These are phyloP conservation scores for Globodera rostochiensis DNA, from an alignment of 1,140 invertebrate genomes.

Conservation along the genomic window DNA sequence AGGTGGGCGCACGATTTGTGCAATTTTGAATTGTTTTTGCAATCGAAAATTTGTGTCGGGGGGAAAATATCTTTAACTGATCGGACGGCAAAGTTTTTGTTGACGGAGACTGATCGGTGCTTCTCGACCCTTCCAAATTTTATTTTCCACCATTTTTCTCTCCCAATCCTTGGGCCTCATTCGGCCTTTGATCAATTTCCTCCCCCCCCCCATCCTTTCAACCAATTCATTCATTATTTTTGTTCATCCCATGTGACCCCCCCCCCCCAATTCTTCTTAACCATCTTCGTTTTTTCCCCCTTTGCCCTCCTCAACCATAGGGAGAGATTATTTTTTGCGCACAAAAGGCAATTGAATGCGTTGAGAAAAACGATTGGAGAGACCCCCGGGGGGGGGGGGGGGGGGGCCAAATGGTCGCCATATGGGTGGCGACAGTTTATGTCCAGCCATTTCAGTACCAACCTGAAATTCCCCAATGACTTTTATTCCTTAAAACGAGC, in stretches of 20 bases:
- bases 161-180: background rate
- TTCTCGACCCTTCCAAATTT: background rate
- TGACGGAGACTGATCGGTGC: no score
- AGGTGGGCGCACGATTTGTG: slow-evolving; percentile 13
- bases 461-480: no score
- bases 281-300: background rate
- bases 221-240: background rate
- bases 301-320: background rate
- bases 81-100: no score
- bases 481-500: no score
- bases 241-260: background rate
- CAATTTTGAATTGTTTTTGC: slow-evolving; percentile 1
- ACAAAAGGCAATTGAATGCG: slow-evolving; percentile 7
- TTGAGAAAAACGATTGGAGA: slow-evolving; percentile 14
- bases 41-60: slow-evolving; percentile 7
- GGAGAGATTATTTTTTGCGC: slow-evolving; percentile 13
- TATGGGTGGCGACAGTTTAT: background rate
- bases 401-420: slow-evolving; percentile 7
- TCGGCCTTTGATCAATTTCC: background rate
- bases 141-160: background rate
- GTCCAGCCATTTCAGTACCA: background rate
- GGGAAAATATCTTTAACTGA: no score
- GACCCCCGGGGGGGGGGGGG: no score
- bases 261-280: background rate
- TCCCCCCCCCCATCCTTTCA: background rate